Percentiles rank a stretch among this genome's conserved stretches.
Evolutionary conservation across 2,888 invertebrate genomes (phyloP).

Genomic region (Philopedon plagiatum): DNA sequence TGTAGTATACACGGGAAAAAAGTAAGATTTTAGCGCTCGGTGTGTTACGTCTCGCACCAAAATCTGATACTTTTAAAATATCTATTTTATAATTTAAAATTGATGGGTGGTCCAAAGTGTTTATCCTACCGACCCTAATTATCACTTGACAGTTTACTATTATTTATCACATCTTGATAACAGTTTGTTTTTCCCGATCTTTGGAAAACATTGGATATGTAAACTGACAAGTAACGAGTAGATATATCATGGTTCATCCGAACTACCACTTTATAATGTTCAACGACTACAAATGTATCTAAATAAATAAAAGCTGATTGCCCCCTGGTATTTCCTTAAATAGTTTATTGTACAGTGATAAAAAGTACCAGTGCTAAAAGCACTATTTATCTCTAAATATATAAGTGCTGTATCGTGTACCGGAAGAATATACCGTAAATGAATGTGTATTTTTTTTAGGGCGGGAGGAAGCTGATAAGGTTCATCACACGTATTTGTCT

Average conservation of each 20-base stretch:
- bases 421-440: slow-evolving; percentile 37
- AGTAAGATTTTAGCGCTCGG: no score
- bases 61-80: no score
- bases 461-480: not conserved
- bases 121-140: not conserved
- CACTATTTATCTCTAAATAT: slow-evolving; percentile 34
- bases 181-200: slow-evolving; percentile 13
- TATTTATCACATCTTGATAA: not conserved
- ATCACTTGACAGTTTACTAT: slow-evolving; percentile 10
- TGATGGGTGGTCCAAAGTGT: slow-evolving; percentile 20
- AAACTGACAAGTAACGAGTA: not conserved
- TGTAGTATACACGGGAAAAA: no score
- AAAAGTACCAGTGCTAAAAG: slow-evolving; percentile 43
- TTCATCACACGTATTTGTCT: not conserved
- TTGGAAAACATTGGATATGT: not conserved
- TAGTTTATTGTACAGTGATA: slow-evolving; percentile 32
- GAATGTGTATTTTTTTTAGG: not conserved
- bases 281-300: not conserved
- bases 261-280: slow-evolving; percentile 4
- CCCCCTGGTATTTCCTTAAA: slow-evolving; percentile 30
- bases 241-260: not conserved
- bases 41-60: no score
- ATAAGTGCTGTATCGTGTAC: slow-evolving; percentile 41
- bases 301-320: slow-evolving; percentile 32
- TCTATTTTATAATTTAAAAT: not conserved